Evolutionary conservation across 1,140 invertebrate genomes (phyloP).

Genomic region (Brachionus asplanchnoidis): DNA sequence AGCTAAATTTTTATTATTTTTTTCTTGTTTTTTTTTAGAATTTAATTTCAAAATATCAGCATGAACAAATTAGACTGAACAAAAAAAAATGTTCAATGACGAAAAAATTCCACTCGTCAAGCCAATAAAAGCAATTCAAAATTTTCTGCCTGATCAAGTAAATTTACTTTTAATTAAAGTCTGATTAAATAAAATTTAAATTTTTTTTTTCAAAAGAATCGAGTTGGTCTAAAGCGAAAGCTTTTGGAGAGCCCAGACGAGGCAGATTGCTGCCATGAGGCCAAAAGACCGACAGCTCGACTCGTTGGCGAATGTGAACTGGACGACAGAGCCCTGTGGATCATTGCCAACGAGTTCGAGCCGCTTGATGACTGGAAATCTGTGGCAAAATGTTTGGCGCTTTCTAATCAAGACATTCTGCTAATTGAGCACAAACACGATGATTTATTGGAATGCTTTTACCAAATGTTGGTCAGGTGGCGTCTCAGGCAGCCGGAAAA

Average conservation of each 20-base stretch:
- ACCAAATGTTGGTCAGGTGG: slow-evolving; percentile 22
- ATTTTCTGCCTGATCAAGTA: neutral
- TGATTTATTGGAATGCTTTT: slow-evolving; percentile 25
- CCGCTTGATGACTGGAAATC: slow-evolving; percentile 17
- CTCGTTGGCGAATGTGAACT: neutral
- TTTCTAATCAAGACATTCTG: neutral
- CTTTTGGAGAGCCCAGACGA: neutral
- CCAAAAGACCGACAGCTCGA: neutral
- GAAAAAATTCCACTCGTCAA: slow-evolving; percentile 18
- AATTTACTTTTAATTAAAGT: neutral
- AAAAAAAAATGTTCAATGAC: slow-evolving; percentile 21
- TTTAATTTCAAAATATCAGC: neutral
- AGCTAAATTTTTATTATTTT: slow-evolving; percentile 20
- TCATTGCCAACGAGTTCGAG: neutral
- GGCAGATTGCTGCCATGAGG: neutral
- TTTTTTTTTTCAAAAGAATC: neutral
- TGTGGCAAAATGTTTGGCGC: neutral
- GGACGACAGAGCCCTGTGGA: neutral
- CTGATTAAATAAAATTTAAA: neutral
- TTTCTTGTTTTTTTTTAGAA: neutral
- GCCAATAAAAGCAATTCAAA: neutral
- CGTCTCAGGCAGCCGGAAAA: slow-evolving; percentile 18
- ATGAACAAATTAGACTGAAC: neutral
- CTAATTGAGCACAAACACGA: slow-evolving; percentile 8
- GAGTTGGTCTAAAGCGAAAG: neutral